Evolutionary conservation across 2,888 invertebrate species (phyloP), one percentile per base, ranked within the genome.

Genomic region (Atethmia centrago): DNA sequence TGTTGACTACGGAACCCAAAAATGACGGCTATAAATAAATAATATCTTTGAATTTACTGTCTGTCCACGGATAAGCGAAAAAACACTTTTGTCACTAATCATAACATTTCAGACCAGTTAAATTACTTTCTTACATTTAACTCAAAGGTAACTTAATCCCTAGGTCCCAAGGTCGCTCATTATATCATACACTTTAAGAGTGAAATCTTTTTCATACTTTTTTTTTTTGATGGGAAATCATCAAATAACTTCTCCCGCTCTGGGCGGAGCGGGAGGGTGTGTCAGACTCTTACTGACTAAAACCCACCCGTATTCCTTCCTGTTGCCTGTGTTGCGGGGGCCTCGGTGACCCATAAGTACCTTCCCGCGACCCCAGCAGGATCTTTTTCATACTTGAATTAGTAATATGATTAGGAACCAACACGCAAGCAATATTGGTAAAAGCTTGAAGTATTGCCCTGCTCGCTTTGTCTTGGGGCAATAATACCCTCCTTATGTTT

Each of bases 351-450:
- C n/a, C n/a, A n/a, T n/a, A n/a, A n/a, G n/a, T n/a, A n/a, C n/a
- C n/a, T n/a, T n/a, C n/a, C n/a, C n/a, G n/a, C n/a, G n/a, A n/a
- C n/a, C n/a, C n/a, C n/a, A n/a, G n/a, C n/a, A n/a, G n/a, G n/a
- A 71, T 63, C 51, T 64, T 70, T 67, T 66, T 65, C 45, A 53
- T 69, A 66, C 58, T 61, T 74, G 64, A 53, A 70, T 70, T 58
- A 74, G n/a, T 67, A 64, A 78, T 77, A 72, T 51, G 25, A 80
- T 36, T 21, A 59, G 14, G 21, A 71, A 77, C 56, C 40, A 64
- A 75, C 70, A 66, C 62, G 59, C 78, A 68, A 80, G 70, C 78
- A 86, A 86, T 85, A 85, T 80, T 74, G 71, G 66, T 74, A 79
- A 85, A 77, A 79, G 78, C 75, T 75, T 72, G 61, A 65, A 56